These are phyloP conservation scores for Hololepta plana DNA, from an alignment of 2,888 invertebrate genomes.

Conservation along the genomic window DNA sequence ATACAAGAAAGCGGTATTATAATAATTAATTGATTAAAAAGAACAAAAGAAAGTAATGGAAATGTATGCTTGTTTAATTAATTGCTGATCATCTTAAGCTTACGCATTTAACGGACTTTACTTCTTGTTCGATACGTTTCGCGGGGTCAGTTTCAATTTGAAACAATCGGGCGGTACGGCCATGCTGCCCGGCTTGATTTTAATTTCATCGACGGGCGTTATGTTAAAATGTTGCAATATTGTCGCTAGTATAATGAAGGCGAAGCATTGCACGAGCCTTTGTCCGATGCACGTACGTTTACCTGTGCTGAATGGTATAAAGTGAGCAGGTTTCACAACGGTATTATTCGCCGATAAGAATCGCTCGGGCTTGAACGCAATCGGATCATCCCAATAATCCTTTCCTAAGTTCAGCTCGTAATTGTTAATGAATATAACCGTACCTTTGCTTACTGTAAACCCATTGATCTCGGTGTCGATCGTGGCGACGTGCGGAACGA, in stretches of 20 bases:
- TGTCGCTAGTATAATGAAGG: conserved; percentile 53
- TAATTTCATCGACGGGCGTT: conserved; percentile 35
- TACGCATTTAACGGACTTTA: no score
- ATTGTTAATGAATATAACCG: conserved; percentile 70
- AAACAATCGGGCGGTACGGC: conserved; percentile 59
- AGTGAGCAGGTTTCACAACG: conserved; percentile 46
- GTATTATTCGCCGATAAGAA: conserved; percentile 35
- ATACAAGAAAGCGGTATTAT: no score
- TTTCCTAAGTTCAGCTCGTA: conserved; percentile 59
- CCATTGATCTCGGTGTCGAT: conserved; percentile 55
- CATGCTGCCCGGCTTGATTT: conserved; percentile 47
- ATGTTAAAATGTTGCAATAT: conserved; percentile 55
- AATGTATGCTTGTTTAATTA: conserved; percentile 2
- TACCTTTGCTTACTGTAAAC: conserved; percentile 54
- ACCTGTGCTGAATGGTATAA: conserved; percentile 73
- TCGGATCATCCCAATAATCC: conserved; percentile 54
- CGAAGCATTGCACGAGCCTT: conserved; percentile 57
- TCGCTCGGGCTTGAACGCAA: conserved; percentile 54
- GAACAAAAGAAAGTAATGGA: conserved; percentile 1
- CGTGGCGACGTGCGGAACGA: conserved; percentile 78
- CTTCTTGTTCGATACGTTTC: conserved; percentile 18
- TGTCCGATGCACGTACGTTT: conserved; percentile 77
- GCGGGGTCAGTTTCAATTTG: conserved; percentile 37
- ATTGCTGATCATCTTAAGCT: neutral
- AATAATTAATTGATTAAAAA: no score